These are phyloP conservation scores for Sylvicola fuscatus DNA, from an alignment of 2,888 invertebrate genomes.

Conservation along the genomic window DNA sequence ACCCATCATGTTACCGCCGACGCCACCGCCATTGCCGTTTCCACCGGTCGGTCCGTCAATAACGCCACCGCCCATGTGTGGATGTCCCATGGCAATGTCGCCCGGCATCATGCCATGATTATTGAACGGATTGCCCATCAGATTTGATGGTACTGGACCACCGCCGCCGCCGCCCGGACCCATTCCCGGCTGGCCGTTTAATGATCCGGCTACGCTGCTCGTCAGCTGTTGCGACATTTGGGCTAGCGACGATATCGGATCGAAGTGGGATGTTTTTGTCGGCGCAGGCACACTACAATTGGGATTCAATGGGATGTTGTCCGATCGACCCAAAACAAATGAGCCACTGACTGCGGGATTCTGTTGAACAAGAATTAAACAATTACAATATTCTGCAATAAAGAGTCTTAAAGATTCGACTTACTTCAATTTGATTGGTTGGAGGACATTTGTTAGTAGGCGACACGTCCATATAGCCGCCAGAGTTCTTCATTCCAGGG, in stretches of 20 bases:
- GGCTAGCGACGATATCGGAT: slow-evolving; percentile 82
- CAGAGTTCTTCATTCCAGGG: not conserved
- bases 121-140: slow-evolving; percentile 16
- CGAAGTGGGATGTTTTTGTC: slow-evolving; percentile 52
- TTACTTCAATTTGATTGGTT: slow-evolving; percentile 9
- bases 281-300: slow-evolving; percentile 24
- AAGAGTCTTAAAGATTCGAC: slow-evolving; percentile 7
- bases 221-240: slow-evolving; percentile 90
- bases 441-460: slow-evolving; percentile 13
- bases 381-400: not conserved
- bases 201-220: slow-evolving; percentile 41
- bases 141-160: slow-evolving; percentile 9
- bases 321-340: slow-evolving; percentile 23
- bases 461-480: slow-evolving; percentile 22
- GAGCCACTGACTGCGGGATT: too few relatives aligned
- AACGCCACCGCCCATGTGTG: slow-evolving; percentile 14
- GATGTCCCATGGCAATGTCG: not conserved
- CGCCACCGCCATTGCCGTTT: slow-evolving; percentile 13
- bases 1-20: slow-evolving; percentile 12
- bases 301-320: slow-evolving; percentile 44
- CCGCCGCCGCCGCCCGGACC: slow-evolving; percentile 22
- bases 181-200: slow-evolving; percentile 29
- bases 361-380: not conserved
- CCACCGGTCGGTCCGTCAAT: not conserved
- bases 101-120: slow-evolving; percentile 1